Evolutionary conservation across 2,888 invertebrate genomes (phyloP).

Genomic region (Hydropsyche betteni): DNA sequence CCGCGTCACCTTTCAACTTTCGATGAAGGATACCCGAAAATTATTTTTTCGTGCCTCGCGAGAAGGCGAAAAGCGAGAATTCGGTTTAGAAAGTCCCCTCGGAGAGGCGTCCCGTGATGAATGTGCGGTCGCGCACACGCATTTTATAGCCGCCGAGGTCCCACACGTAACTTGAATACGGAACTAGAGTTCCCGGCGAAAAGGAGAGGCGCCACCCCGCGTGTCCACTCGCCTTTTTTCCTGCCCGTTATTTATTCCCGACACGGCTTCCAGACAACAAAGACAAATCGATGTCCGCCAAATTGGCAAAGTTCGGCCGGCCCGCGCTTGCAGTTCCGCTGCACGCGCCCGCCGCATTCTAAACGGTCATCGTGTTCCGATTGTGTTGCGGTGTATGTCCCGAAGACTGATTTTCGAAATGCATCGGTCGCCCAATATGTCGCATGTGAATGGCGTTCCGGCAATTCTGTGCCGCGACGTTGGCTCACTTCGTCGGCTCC

Average conservation of each 20-base stretch:
- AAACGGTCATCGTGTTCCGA: no score
- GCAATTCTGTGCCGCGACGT: no score
- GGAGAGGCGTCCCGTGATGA: constrained; percentile 25
- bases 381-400: no score
- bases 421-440: no score
- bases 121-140: constrained; percentile 22
- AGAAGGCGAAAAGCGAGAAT: neutral
- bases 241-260: constrained; percentile 39
- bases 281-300: constrained; percentile 47
- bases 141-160: constrained; percentile 31
- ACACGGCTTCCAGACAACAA: constrained; percentile 46
- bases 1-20: neutral
- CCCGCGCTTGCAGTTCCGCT: no score
- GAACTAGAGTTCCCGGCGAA: constrained; percentile 6
- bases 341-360: no score
- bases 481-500: no score
- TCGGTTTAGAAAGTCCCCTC: constrained; percentile 1
- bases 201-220: constrained; percentile 32
- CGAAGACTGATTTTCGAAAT: no score
- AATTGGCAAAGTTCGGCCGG: constrained; percentile 36
- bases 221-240: constrained; percentile 21
- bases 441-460: no score
- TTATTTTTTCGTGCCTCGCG: neutral
- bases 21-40: neutral
- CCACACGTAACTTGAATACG: constrained; percentile 36